These are phyloP conservation scores for Characodon lateralis DNA, from an alignment of 2,797 vertebrate species.

Conservation along the genomic window DNA sequence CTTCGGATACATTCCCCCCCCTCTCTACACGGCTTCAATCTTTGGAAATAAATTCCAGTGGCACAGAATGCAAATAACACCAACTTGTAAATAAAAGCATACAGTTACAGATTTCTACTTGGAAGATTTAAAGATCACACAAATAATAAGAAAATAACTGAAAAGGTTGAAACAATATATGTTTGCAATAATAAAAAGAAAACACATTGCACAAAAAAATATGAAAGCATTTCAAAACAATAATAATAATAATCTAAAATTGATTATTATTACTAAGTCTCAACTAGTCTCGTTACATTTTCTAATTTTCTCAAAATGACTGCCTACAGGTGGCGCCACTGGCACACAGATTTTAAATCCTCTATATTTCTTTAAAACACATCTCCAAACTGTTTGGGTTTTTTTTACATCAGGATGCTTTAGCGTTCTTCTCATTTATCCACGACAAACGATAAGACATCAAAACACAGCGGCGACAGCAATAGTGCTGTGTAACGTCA, in stretches of 20 bases:
- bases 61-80: conserved; percentile 28
- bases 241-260: conserved; percentile 4
- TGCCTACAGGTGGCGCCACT: conserved; percentile 82
- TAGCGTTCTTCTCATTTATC: neutral
- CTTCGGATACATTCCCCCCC: conserved; percentile 48
- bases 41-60: conserved; percentile 45
- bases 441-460: neutral
- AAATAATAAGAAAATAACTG: neutral
- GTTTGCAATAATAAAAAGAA: too few relatives aligned
- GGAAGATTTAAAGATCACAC: neutral
- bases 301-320: conserved; percentile 70
- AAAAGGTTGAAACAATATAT: neutral
- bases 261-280: conserved; percentile 13
- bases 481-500: conserved; percentile 3
- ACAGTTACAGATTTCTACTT: neutral
- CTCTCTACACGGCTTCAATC: conserved; percentile 53
- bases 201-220: neutral
- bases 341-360: conserved; percentile 64
- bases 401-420: conserved; percentile 33
- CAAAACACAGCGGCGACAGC: neutral
- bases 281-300: conserved; percentile 64
- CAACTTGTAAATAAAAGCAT: conserved; percentile 15
- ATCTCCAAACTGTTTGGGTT: conserved; percentile 35
- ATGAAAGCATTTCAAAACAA: neutral
- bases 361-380: conserved; percentile 54